Base-by-base conservation (phyloP, 2,888 invertebrate species). In the Psylliodes chrysocephalus region DNA sequence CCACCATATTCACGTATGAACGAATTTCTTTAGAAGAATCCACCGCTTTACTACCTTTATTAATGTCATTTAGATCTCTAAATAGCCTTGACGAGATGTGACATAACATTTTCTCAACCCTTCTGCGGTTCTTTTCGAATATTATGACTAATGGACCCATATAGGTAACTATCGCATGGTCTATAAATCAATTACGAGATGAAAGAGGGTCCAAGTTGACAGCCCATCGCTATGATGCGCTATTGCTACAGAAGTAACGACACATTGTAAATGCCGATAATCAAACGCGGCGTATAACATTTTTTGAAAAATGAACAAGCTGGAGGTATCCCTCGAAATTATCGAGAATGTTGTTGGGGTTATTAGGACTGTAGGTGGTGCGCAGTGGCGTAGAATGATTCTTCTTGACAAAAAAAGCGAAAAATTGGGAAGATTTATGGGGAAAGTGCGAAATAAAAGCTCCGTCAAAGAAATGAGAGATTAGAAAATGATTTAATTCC, bases 271-370 rank as follows among this genome's bases (percentile, higher is more conserved):
- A 72, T 68, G 71, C 66, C 71, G 66, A 71, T 71, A 72, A 71
- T 71, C 74, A 70, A 74, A 71, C 42, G 42, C 33, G 28, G 71
- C 62, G 67, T 66, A 63, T 38, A 61, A 64, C n/a, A n/a, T n/a
- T 57, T 56, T 59, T 76, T 57, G 76, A 77, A 73, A 75, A 73
- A 77, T 77, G 73, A 68, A 64, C 69, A 71, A 70, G 70, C 71
- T 73, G 75, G 74, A 75, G 69, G 72, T 75, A 78, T 77, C 75
- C 71, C 73, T 75, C 76, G 72, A 76, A 77, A 74, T 76, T 75
- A 76, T 75, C 76, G 73, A 74, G 76, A 78, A 78, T 77, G 78
- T 77, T 78, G 78, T 77, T 30, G 75, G 75, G 75, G 76, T n/a
- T 77, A 55, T 77, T 74, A 74, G 71, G 69, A 67, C 71, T 72